phyloP scores from a whole-genome alignment of 2,113 vertebrate species.

The Oryzias melastigma region DNA sequence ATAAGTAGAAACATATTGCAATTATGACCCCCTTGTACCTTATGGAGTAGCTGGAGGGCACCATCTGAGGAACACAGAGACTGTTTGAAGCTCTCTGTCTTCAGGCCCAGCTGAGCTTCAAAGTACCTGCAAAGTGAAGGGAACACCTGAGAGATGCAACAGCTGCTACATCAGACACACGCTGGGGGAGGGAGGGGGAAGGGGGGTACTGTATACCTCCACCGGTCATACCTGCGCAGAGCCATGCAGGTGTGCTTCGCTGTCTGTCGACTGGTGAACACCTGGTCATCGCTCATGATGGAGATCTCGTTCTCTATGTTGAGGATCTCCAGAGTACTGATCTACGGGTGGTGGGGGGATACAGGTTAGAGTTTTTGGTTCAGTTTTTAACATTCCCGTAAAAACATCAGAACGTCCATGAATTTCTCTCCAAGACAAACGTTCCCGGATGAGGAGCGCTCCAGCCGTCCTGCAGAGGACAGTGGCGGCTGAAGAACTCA shows the following conservation, averaged over 20 bases:
- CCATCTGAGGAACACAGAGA: slow-evolving; percentile 90
- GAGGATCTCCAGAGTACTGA: slow-evolving; percentile 94
- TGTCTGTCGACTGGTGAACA: slow-evolving; percentile 93
- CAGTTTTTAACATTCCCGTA: too few species aligned
- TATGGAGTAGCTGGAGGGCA: slow-evolving; percentile 89
- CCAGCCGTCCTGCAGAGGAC: not conserved
- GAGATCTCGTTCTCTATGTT: slow-evolving; percentile 86
- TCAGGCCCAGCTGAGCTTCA: slow-evolving; percentile 93
- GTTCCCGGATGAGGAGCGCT: too few species aligned
- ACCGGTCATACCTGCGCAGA: slow-evolving; percentile 81
- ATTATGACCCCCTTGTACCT: slow-evolving; percentile 75
- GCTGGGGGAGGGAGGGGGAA: not conserved
- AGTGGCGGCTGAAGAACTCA: not conserved
- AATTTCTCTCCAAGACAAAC: too few species aligned
- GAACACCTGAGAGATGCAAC: slow-evolving; percentile 81
- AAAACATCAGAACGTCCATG: too few species aligned
- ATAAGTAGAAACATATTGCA: too few species aligned
- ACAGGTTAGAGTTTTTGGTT: too few species aligned
- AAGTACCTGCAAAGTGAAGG: slow-evolving; percentile 80
- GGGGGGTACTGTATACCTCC: not conserved
- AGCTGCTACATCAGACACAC: not conserved
- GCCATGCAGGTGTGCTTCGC: slow-evolving; percentile 98
- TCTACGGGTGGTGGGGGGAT: slow-evolving; percentile 63
- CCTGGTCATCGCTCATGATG: slow-evolving; percentile 89
- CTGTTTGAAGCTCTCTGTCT: slow-evolving; percentile 94